Evolutionary conservation across 1,140 invertebrate genomes (phyloP), one percentile per base, ranked within the genome.

Genomic region (Saccostrea echinata): DNA sequence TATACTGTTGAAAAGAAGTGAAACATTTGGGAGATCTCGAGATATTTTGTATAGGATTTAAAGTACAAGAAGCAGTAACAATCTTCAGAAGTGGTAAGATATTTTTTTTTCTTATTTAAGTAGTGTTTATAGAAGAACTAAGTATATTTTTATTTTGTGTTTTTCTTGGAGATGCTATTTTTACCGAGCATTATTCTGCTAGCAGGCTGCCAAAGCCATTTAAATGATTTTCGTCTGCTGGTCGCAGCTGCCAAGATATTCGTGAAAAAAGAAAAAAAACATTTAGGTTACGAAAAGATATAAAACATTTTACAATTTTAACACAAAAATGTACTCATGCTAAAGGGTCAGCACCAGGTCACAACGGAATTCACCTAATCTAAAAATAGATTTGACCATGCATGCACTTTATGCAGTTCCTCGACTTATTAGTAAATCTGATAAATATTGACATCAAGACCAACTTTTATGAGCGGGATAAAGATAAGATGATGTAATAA

Each of bases 31-130:
- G 68, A 76, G 27, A 33, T 30, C 27, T 11, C 4, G 13, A 16
- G 27, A 30, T 76, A 76, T 76, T 30, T 76, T 76, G 68, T 76
- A 33, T 30, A 76, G 68, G 68, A 76, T 76, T 61, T 76, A 76
- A 76, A 76, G 24, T 30, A 30, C 30, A 33, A 33, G 68, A 30
- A 76, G 68, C 12, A 33, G 68, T 9, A 30, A 27, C 24, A 76
- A 76, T 76, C 30, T 30, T 33, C 24, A 33, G 30, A 76, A 76
- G 68, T 21, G 68, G 68, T 76, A 76, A 76, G 27, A 30, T 30
- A 2, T 71, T 71, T 27, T 71, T 76, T 33, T 61, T n/a, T 6
- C 55, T 55, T 13, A 55, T 55, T 55, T 16, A 61, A 61, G 21
- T 21, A 61, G 6, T 21, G n/a, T 61, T 61, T 61, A 61, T 16